phyloP scores from a whole-genome alignment of 1,140 invertebrate genomes.

The Tetramorium simillimum region DNA sequence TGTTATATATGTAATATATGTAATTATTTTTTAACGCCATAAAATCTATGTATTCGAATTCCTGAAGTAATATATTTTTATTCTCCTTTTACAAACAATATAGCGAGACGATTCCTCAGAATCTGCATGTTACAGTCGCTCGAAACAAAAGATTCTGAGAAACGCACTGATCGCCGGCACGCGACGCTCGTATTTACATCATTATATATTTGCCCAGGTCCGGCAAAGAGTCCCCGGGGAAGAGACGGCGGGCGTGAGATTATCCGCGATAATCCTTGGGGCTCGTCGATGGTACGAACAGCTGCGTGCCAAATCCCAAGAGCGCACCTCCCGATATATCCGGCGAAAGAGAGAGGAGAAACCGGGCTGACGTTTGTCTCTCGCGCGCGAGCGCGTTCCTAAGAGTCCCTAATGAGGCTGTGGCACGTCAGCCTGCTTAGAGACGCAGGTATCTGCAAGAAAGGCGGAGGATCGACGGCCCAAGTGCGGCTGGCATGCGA shows the following conservation, averaged over 20 bases:
- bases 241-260: slow-evolving; percentile 4
- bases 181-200: slow-evolving; percentile 16
- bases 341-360: slow-evolving; percentile 3
- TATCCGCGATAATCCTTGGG: slow-evolving; percentile 39
- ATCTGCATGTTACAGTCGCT: not conserved
- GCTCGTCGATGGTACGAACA: slow-evolving; percentile 33
- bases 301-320: slow-evolving; percentile 46
- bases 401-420: slow-evolving; percentile 68
- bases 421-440: slow-evolving; percentile 63
- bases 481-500: slow-evolving; percentile 68
- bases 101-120: not conserved
- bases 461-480: slow-evolving; percentile 48
- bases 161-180: slow-evolving; percentile 3
- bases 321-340: not conserved
- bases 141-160: not conserved
- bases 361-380: slow-evolving; percentile 49
- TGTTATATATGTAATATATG: not conserved
- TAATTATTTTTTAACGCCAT: not conserved
- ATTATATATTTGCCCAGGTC: slow-evolving; percentile 3
- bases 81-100: not conserved
- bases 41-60: not conserved
- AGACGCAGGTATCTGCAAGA: slow-evolving; percentile 65
- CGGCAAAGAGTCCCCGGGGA: not conserved
- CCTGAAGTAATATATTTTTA: not conserved
- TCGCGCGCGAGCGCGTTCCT: slow-evolving; percentile 57